Percentiles rank a stretch among this genome's conserved stretches.
These are phyloP conservation scores for Sorex maritimensis DNA, from an alignment of 2,797 vertebrate genomes.

Conservation along the genomic window DNA sequence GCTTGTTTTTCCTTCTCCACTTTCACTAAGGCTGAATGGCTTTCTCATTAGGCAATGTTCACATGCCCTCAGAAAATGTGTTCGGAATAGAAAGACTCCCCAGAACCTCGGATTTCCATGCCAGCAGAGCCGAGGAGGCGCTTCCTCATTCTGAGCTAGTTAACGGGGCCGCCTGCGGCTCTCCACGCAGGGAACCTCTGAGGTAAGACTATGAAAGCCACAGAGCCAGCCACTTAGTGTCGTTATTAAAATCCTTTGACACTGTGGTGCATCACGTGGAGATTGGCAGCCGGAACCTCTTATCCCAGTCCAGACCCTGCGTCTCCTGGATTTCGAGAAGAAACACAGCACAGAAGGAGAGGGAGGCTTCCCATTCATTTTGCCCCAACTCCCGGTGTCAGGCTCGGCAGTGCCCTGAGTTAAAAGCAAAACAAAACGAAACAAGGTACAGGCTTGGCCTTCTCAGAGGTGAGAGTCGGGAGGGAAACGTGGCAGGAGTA, in stretches of 20 bases:
- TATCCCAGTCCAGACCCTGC: not conserved
- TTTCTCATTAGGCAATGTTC: slow-evolving; percentile 80
- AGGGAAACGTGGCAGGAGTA: too few relatives aligned
- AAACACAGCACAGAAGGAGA: not conserved
- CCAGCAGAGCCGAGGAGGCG: slow-evolving; percentile 32
- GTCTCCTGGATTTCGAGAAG: not conserved
- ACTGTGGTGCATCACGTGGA: not conserved
- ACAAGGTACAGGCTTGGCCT: too few relatives aligned
- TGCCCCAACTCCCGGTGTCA: not conserved
- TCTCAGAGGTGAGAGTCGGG: too few relatives aligned
- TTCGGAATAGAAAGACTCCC: slow-evolving; percentile 69
- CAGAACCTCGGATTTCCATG: slow-evolving; percentile 58
- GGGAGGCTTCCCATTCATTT: not conserved
- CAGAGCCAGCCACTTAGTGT: not conserved
- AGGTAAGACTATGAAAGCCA: slow-evolving; percentile 67
- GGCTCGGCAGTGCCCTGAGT: not conserved
- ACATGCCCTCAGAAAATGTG: slow-evolving; percentile 75
- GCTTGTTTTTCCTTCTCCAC: slow-evolving; percentile 26
- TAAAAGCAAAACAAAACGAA: not conserved
- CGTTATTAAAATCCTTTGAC: not conserved
- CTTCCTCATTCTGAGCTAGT: slow-evolving; percentile 34
- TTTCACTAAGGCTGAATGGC: slow-evolving; percentile 74
- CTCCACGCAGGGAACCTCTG: slow-evolving; percentile 31
- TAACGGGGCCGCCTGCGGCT: slow-evolving; percentile 6
- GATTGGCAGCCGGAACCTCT: not conserved